Evolutionary conservation across 2,113 vertebrate genomes (phyloP).

Genomic region (Callaeas wilsoni): DNA sequence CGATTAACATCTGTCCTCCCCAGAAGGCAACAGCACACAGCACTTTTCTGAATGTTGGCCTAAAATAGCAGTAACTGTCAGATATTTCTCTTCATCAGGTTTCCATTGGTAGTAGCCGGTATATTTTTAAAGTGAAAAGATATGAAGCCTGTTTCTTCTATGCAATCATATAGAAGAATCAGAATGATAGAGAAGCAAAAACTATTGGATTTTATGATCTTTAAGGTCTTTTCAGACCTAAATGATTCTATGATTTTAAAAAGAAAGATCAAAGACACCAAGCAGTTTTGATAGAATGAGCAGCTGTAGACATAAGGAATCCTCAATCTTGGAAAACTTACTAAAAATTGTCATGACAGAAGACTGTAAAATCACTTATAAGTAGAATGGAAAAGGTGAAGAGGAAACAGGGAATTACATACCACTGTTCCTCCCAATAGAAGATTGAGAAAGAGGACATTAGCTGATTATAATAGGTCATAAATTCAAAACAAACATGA

Average conservation of each 20-base stretch:
- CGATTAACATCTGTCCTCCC: not conserved
- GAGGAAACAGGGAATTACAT: not conserved
- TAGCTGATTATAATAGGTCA: not conserved
- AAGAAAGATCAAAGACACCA: not conserved
- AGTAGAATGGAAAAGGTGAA: not conserved
- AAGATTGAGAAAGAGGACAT: not conserved
- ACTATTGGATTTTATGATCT: not conserved
- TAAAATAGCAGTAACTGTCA: not conserved
- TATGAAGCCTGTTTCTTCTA: not conserved
- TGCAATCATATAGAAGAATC: not conserved
- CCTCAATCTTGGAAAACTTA: not conserved
- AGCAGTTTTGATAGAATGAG: not conserved
- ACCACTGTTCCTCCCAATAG: not conserved
- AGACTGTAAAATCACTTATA: not conserved
- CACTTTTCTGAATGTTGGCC: not conserved
- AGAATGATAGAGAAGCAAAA: not conserved
- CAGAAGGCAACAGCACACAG: not conserved
- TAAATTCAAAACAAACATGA: not conserved
- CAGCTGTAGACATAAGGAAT: not conserved
- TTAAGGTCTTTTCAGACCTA: not conserved
- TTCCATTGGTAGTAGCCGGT: not conserved
- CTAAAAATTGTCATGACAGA: not conserved
- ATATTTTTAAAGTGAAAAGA: not conserved
- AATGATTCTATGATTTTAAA: not conserved
- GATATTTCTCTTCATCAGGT: not conserved